Base-by-base conservation (phyloP, 2,888 invertebrate species). In the Nowickia ferox region DNA sequence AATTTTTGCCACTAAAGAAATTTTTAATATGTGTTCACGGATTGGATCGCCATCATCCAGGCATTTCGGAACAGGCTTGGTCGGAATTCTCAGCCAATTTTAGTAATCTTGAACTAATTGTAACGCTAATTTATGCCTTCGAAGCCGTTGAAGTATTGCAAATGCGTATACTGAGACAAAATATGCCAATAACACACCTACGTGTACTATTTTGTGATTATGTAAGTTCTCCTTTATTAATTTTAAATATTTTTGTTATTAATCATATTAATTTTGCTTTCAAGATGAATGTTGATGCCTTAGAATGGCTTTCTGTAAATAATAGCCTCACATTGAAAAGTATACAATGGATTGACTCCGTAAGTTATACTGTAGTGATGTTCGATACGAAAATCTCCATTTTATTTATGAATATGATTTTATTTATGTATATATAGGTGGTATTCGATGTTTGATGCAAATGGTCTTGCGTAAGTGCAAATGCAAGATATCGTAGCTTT, bases 161-260 rank as follows among this genome's bases (percentile, higher is more conserved):
- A 83, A 92, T 93, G 63, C 93, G 94, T 86, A 95, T 96, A 88
- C 92, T 96, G 71, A 94, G 94, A 87, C 94, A 94, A 61, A 94
- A 94, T 79, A 96, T 96, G 96, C 96, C 96, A 19, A 93, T 96
- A 30, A 95, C 95, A 30, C 96, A 96, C 91, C 93, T 96, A 71
- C 95, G 96, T 90, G 95, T 95, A 77, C 94, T 96, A 88, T 96
- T 96, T 93, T 96, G 96, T 91, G 95, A 95, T 92, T 93, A 93
- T 90, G 94, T 94, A 92, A 92, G 93, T 91, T 57, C 13, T 30
- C 8, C 40, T 22, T 59, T 5, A 22, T 42, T 17, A 46, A 5
- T 71, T 40, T 40, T 69, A 1, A 13, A n/a, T 11, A 17, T 71
- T 40, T 17, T 66, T 44, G 13, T 40, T 42, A n/a, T 30, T 42